Conservation (phyloP, 2,113 vertebrate genomes). For the Pholis gunnellus region DNA sequence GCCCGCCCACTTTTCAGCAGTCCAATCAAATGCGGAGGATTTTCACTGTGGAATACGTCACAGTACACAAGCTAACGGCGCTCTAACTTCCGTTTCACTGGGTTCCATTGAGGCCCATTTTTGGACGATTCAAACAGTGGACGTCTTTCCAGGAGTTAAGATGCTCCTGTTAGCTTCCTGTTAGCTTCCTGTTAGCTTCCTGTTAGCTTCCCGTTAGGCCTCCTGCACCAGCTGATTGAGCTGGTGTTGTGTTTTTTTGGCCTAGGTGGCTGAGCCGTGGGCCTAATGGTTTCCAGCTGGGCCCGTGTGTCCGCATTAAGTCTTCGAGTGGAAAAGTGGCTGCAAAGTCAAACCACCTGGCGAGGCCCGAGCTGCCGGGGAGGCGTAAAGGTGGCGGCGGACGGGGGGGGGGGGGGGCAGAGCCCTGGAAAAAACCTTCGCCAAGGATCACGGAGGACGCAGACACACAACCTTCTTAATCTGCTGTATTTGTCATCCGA, state of each 20-base stretch:
- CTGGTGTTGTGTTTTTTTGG: constrained; percentile 77
- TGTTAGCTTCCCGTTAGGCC: constrained; percentile 56
- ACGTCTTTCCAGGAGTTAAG: constrained; percentile 32
- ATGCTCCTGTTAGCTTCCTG: constrained; percentile 33
- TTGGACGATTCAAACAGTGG: constrained; percentile 4
- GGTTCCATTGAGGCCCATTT: not conserved
- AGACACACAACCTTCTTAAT: not conserved
- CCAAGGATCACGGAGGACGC: not conserved
- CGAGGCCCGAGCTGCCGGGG: constrained; percentile 84
- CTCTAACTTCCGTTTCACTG: not conserved
- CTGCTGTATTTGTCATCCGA: not conserved
- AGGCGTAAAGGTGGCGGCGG: constrained; percentile 84
- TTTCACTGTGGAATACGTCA: too few species aligned
- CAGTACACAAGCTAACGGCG: too few species aligned
- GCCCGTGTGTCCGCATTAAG: constrained; percentile 90
- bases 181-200: constrained; percentile 48
- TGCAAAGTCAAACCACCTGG: constrained; percentile 99
- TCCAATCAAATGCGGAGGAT: not conserved
- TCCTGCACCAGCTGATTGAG: constrained; percentile 81
- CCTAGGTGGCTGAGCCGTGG: constrained; percentile 69
- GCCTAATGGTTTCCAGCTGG: constrained; percentile 93
- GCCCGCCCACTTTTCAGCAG: not conserved
- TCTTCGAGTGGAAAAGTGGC: constrained; percentile 94
- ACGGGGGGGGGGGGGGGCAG: constrained; percentile 9
- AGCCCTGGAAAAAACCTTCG: constrained; percentile 8